A percentile compares a stretch with the other conserved stretches of the same genome.
phyloP scores from a whole-genome alignment of 2,888 invertebrate species.

The Deilephila porcellus region DNA sequence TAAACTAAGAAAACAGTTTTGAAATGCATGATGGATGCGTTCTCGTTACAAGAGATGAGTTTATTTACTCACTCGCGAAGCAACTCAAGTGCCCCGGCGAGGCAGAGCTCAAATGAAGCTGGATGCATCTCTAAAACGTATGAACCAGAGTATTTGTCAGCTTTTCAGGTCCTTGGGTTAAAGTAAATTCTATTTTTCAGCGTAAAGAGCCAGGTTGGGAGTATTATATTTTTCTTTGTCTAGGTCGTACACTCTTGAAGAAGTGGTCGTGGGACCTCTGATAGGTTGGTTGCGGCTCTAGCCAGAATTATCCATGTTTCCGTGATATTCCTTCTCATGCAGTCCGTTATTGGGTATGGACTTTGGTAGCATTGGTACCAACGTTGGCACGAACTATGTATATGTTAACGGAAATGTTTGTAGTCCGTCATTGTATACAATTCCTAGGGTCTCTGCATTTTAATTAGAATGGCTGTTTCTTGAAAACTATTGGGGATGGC shows the following conservation, averaged over 20 bases:
- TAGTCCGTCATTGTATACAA: too few species aligned
- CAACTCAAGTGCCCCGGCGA: background rate
- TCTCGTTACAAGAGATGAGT: background rate
- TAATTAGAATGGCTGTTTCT: too few species aligned
- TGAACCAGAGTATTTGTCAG: slow-evolving; percentile 11
- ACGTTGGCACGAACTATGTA: too few species aligned
- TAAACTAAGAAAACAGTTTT: background rate
- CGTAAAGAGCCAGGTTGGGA: background rate
- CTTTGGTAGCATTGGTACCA: too few species aligned
- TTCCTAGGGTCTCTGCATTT: too few species aligned
- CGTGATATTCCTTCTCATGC: too few species aligned
- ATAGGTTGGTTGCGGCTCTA: too few species aligned
- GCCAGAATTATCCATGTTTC: too few species aligned
- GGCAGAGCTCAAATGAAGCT: slow-evolving; percentile 23
- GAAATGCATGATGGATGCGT: background rate
- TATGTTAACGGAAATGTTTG: too few species aligned
- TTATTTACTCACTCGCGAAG: slow-evolving; percentile 15
- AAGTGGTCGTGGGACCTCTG: too few species aligned
- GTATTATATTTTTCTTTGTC: background rate
- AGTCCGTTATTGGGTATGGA: too few species aligned
- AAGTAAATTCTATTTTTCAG: slow-evolving; percentile 1
- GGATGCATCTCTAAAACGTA: slow-evolving; percentile 16
- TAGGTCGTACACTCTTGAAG: background rate
- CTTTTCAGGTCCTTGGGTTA: background rate
- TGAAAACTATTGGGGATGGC: too few species aligned